Conservation (phyloP, 2,888 invertebrate species). For the Tetanocera ferruginea region DNA sequence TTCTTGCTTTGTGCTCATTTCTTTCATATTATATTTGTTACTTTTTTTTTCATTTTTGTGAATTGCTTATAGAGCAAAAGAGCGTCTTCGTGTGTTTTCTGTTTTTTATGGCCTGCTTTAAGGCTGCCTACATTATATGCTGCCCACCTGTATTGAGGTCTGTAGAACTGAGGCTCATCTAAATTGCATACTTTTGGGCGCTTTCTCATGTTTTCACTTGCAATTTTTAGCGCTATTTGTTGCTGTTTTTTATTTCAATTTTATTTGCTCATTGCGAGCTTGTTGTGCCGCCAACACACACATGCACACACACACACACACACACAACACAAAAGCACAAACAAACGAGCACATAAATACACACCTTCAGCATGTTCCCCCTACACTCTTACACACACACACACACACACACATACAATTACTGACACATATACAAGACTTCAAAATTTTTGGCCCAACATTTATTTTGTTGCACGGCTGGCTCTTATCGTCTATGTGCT, state of each 20-base stretch:
- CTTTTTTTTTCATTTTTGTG: too few species aligned
- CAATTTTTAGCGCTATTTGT: background rate
- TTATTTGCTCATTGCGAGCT: background rate
- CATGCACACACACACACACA: too few species aligned
- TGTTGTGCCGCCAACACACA: too few species aligned
- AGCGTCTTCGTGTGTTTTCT: too few species aligned
- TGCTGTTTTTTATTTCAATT: background rate
- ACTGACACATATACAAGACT: background rate
- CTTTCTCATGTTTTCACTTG: background rate
- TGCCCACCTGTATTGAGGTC: background rate
- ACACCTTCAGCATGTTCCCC: too few species aligned
- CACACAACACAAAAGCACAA: too few species aligned
- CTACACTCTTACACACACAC: background rate
- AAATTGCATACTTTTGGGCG: background rate
- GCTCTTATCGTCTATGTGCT: slow-evolving; percentile 13
- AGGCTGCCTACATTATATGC: background rate
- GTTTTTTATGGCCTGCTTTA: too few species aligned
- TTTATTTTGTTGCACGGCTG: slow-evolving; percentile 23
- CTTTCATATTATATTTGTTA: too few species aligned
- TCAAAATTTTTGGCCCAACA: background rate
- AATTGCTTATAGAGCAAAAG: too few species aligned
- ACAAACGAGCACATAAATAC: too few species aligned
- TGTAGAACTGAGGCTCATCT: background rate
- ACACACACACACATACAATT: background rate
- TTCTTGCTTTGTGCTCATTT: too few species aligned